Evolutionary conservation across 2,113 vertebrate species (phyloP), one percentile per base, ranked within the genome.

Genomic region (Uria aalge): DNA sequence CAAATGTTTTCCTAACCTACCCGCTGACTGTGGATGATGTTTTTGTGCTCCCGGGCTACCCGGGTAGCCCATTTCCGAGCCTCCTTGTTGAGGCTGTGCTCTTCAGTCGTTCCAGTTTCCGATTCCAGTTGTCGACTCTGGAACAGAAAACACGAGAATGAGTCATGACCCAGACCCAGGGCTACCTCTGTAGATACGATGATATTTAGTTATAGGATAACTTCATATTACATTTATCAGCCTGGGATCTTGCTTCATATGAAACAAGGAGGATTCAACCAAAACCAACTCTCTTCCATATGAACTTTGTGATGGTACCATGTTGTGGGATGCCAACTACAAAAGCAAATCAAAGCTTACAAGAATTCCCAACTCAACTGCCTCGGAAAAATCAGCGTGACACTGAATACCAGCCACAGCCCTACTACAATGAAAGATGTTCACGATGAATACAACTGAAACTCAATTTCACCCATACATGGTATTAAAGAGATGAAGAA

Each of bases 21-120:
- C 98, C 99, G 97, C 82, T 99, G 99, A 62, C 98, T 99, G 94
- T 99, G 99, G 74, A 99, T 95, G 94, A 99, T 99, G 88, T 98
- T 99, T 96, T 99, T 99, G 98, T 99, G 99, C 94, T 99, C 99
- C 8, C 99, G 97, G 62, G 99, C 99, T 53, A 99, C 98, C 5
- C 99, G 98, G 5, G 99, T 99, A 3, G 99, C 99, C 99, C 99
- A 99, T 90, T 99, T 99, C 71, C 99, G 98, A 76, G 99, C 99
- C 96, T 99, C 99, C 87, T 99, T 99, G 98, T 99, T 99, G 92
- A 99, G 98, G 95, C 99, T 99, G 98, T 99, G 99, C 96, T 99
- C 99, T 90, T 99, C 99, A 0, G 99, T 99, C 6, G 99, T 99
- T 8, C 99, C 99, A 0, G 99, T 99, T 96, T 99, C 99, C 0